Evolutionary conservation across 2,113 vertebrate species (phyloP), one percentile per base, ranked within the genome.

Genomic region (Laticauda colubrina): DNA sequence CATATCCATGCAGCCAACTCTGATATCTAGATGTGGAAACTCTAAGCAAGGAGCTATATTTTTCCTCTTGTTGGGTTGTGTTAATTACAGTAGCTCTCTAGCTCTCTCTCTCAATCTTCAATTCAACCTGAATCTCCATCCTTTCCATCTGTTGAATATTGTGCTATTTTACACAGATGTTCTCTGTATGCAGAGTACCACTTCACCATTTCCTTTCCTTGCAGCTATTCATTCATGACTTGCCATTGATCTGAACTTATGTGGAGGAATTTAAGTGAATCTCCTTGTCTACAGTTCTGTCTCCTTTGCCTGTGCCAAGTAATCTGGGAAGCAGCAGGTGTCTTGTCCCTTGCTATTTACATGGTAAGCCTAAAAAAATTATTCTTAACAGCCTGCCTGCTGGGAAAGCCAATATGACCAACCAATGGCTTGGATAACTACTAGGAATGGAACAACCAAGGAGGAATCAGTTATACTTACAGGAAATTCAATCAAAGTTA

Each of bases 191-290:
- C 88, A 86, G 69, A 89, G 75, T 61, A 39, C n/a, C 55, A 86
- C 55, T 86, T 75, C 12, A n/a, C 69, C 87, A 64, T 93, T 93
- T 91, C 87, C 24, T 91, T 53, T 34, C 45, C 55, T 86, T 81
- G 24, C 45, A 91, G 93, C 87, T 91, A 87, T 91, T 93, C 90
- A 55, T 89, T 91, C 88, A 89, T 89, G 91, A 89, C 69, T 91
- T 69, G 87, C 90, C 93, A 93, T 85, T 91, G 87, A 93, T 61
- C 51, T 15, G 56, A 85, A 69, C n/a, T 59, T 75, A 18, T 45
- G 55, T 2, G 4, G 18, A 2, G 86, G 45, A 89, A 26, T 85
- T 69, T 21, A 34, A 88, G 34, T 0, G 0, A 56, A 91, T 75
- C 4, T 34, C 88, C 89, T 75, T 92, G 51, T 87, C 7, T 14